A percentile compares a stretch with the other conserved stretches of the same genome.
Evolutionary conservation across 2,888 invertebrate species (phyloP).

Genomic region (Nasonovia ribisnigri): DNA sequence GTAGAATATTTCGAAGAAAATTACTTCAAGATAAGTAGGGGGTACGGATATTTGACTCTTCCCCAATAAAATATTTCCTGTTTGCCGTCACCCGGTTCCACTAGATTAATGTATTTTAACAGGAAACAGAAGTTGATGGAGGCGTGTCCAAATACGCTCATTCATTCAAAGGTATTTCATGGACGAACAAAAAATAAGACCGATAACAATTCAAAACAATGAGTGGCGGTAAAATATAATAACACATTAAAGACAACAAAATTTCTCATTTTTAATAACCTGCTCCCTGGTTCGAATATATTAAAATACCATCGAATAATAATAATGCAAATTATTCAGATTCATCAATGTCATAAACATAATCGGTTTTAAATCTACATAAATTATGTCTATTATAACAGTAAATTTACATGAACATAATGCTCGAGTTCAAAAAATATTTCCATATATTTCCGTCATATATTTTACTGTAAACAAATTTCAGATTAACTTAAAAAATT

Average conservation of each 20-base stretch:
- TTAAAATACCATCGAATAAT: constrained; percentile 37
- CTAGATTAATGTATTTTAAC: constrained; percentile 36
- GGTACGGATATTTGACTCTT: constrained; percentile 8
- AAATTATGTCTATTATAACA: constrained; percentile 31
- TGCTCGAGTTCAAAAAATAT: not conserved
- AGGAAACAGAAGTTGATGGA: constrained; percentile 42
- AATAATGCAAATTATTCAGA: constrained; percentile 51
- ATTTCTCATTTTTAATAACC: constrained; percentile 51
- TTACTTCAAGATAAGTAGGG: not conserved
- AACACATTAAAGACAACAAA: constrained; percentile 25
- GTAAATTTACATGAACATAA: constrained; percentile 37
- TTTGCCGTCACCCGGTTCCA: not conserved
- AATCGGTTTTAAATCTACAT: constrained; percentile 41
- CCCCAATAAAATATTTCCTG: constrained; percentile 31
- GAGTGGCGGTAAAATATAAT: constrained; percentile 42
- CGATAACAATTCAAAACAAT: constrained; percentile 42
- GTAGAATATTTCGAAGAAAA: not conserved
- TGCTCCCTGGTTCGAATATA: constrained; percentile 3
- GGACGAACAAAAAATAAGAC: not conserved
- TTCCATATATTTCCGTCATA: not conserved
- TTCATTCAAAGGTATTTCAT: constrained; percentile 19
- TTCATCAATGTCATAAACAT: constrained; percentile 55
- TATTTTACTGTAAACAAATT: not conserved
- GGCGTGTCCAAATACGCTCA: constrained; percentile 36
- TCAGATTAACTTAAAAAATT: not conserved